Percentiles rank a stretch among this genome's conserved stretches.
Conservation (phyloP, 2,888 invertebrate genomes). For the Tillus elongatus region DNA sequence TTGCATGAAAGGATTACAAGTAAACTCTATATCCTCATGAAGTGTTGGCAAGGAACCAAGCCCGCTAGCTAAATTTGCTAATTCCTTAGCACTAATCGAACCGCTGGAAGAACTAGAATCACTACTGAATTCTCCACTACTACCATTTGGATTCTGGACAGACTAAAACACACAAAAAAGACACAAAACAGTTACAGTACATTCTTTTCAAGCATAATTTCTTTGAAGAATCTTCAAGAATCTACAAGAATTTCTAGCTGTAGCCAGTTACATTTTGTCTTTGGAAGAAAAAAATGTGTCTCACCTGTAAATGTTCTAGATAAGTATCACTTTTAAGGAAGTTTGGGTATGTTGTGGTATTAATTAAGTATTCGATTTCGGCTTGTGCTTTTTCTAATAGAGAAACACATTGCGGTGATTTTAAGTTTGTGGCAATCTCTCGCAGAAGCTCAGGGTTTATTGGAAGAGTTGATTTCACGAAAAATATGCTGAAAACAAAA, state of each 20-base stretch:
- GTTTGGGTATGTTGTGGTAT: constrained; percentile 81
- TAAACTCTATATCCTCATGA: constrained; percentile 75
- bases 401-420: constrained; percentile 58
- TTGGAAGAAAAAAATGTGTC: constrained; percentile 31
- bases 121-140: constrained; percentile 32
- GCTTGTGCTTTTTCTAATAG: constrained; percentile 68
- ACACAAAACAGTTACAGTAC: neutral
- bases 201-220: neutral
- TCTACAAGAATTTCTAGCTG: neutral
- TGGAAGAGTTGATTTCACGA: constrained; percentile 72
- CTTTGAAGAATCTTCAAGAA: neutral
- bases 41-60: constrained; percentile 62
- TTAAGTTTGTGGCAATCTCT: constrained; percentile 65
- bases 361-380: constrained; percentile 71
- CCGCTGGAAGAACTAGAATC: constrained; percentile 38
- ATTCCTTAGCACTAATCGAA: constrained; percentile 35
- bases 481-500: constrained; percentile 48
- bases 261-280: too few relatives aligned
- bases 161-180: constrained; percentile 26
- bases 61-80: constrained; percentile 35
- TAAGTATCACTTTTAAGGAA: constrained; percentile 90
- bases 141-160: constrained; percentile 33
- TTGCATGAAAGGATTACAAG: constrained; percentile 31
- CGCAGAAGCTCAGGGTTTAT: constrained; percentile 74
- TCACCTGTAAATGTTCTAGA: constrained; percentile 70